Evolutionary conservation across 2,888 invertebrate species (phyloP).

Genomic region (Campoletis raptor): DNA sequence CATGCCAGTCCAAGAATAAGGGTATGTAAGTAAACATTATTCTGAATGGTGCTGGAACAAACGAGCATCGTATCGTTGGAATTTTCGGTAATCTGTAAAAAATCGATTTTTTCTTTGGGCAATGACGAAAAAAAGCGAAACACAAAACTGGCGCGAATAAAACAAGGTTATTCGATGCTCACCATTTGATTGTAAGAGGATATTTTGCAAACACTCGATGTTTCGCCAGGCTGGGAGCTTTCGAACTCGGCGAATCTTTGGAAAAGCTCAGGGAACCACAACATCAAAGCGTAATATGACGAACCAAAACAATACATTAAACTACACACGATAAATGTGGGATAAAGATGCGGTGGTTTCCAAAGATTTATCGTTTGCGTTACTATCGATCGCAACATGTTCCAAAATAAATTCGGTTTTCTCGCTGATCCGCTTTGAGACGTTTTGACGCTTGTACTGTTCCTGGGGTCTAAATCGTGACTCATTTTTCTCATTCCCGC

Average conservation of each 20-base stretch:
- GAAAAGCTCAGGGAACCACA: slow-evolving; percentile 96
- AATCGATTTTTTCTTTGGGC: slow-evolving; percentile 1
- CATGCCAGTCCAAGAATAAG: slow-evolving; percentile 91
- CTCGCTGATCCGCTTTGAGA: neutral
- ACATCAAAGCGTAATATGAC: slow-evolving; percentile 95
- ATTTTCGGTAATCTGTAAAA: slow-evolving; percentile 22
- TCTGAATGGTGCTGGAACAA: slow-evolving; percentile 88
- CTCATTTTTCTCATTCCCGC: slow-evolving; percentile 4
- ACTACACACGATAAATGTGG: slow-evolving; percentile 90
- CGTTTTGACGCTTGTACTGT: neutral
- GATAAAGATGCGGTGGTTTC: slow-evolving; percentile 89
- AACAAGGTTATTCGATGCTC: slow-evolving; percentile 26
- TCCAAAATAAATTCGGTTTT: slow-evolving; percentile 75
- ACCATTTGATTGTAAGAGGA: slow-evolving; percentile 81
- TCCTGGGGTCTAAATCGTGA: neutral
- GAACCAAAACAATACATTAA: slow-evolving; percentile 93
- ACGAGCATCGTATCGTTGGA: slow-evolving; percentile 76
- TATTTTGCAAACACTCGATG: slow-evolving; percentile 91
- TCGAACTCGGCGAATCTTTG: slow-evolving; percentile 91
- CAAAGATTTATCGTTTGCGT: slow-evolving; percentile 90
- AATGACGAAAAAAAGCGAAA: too few relatives aligned
- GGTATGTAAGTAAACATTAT: slow-evolving; percentile 90
- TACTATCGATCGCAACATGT: slow-evolving; percentile 86
- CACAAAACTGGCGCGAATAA: neutral
- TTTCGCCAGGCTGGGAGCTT: slow-evolving; percentile 87